Base-by-base conservation (phyloP, 2,888 invertebrate species). In the Drosophila eohydei region DNA sequence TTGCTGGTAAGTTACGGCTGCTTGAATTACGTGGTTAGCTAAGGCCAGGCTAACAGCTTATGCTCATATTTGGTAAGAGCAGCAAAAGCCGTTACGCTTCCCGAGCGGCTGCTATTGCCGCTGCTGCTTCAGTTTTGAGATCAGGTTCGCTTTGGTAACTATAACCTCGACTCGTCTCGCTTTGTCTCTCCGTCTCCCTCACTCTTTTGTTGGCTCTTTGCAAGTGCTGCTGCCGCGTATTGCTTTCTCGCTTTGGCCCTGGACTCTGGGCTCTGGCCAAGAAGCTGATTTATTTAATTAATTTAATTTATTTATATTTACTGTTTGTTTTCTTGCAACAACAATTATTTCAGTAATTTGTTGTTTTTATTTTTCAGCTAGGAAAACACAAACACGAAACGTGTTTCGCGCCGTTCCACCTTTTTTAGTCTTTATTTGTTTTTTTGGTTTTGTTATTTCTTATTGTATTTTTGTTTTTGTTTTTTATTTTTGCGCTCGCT, bases 1-100 rank as follows among this genome's bases (percentile, higher is more conserved):
- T 51, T 65, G 32, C 32, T 59, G 38, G 36, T n/a, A 54, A 64
- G 75, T 77, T 69, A 79, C 80, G 76, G 80, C 70, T 74, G 57
- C 77, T 68, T 54, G 77, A 54, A 71, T 76, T 75, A 80, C 80
- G 60, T 50, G 38, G 36, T 36, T 59, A 34, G 26, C 57, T 40
- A 2, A 3, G 32, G 56, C 32, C 48, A 11, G 58, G 40, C 46
- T 60, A 59, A 59, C 67, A 63, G 78, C 73, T 66, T 56, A 61
- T 89, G 84, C 70, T 75, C 85, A 79, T 85, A 87, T 89, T 85
- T 89, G 88, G 85, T 67, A 61, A 72, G 76, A 77, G 43, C 52
- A 3, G 79, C 51, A 51, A 71, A 61, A 75, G 78, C 64, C 71
- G 76, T 71, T 68, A 81, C 78, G 78, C 78, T 79, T 76, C 67